phyloP scores from a whole-genome alignment of 2,113 vertebrate species.

The Hiodon alosoides region DNA sequence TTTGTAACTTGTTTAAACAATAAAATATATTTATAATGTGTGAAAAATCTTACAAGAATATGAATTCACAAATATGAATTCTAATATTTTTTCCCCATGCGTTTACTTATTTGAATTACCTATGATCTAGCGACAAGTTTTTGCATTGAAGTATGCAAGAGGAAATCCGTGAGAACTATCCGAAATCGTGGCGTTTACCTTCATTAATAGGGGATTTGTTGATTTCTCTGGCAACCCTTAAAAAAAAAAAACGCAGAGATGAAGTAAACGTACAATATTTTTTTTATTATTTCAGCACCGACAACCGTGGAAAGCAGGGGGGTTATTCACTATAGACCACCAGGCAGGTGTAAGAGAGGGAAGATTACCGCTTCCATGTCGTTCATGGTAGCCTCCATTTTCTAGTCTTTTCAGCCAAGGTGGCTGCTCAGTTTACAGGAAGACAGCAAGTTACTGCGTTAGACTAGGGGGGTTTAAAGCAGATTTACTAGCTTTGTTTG shows the following conservation, averaged over 20 bases:
- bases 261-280: slow-evolving; percentile 52
- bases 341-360: neutral
- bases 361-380: slow-evolving; percentile 24
- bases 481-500: slow-evolving; percentile 35
- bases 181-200: neutral
- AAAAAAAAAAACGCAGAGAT: slow-evolving; percentile 31
- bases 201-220: neutral
- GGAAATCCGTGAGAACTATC: too few species aligned
- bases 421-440: slow-evolving; percentile 23
- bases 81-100: too few species aligned
- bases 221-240: neutral
- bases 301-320: slow-evolving; percentile 54
- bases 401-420: slow-evolving; percentile 27
- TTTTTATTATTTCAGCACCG: slow-evolving; percentile 53
- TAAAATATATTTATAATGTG: too few species aligned
- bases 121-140: too few species aligned
- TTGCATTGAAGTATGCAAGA: too few species aligned
- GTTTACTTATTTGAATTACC: too few species aligned
- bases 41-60: too few species aligned
- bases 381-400: slow-evolving; percentile 33
- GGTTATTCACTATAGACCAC: slow-evolving; percentile 33
- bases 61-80: too few species aligned
- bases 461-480: slow-evolving; percentile 14
- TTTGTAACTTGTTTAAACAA: too few species aligned
- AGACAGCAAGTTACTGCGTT: slow-evolving; percentile 29